Evolutionary conservation across 2,113 vertebrate genomes (phyloP).

Genomic region (Poecile atricapillus): DNA sequence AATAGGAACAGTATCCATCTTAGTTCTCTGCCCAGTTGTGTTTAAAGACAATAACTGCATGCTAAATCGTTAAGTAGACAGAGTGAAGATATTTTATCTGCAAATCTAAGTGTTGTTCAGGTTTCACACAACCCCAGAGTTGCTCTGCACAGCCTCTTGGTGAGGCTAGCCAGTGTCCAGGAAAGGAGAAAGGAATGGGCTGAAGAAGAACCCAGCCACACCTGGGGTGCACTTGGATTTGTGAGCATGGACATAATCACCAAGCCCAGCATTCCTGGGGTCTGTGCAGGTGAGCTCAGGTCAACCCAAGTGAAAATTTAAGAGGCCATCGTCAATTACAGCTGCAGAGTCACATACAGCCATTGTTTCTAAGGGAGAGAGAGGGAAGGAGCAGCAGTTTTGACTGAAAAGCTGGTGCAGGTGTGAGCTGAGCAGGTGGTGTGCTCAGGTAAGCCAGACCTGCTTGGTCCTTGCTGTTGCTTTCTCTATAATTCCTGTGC

Average conservation of each 20-base stretch:
- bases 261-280: background rate
- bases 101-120: background rate
- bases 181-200: background rate
- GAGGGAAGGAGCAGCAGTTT: background rate
- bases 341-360: background rate
- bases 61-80: background rate
- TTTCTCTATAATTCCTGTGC: background rate
- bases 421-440: background rate
- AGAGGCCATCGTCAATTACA: background rate
- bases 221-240: background rate
- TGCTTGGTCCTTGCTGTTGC: background rate
- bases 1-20: background rate
- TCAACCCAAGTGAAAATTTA: background rate
- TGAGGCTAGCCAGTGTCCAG: fast-evolving
- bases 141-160: background rate
- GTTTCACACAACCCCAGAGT: background rate
- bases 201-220: background rate
- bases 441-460: background rate
- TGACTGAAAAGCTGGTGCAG: background rate
- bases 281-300: background rate
- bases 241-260: background rate
- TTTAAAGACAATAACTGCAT: background rate
- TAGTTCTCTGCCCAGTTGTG: background rate
- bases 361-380: background rate
- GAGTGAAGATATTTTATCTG: background rate